Base-by-base conservation (phyloP, 2,797 vertebrate genomes). In the Pseudopleuronectes americanus region DNA sequence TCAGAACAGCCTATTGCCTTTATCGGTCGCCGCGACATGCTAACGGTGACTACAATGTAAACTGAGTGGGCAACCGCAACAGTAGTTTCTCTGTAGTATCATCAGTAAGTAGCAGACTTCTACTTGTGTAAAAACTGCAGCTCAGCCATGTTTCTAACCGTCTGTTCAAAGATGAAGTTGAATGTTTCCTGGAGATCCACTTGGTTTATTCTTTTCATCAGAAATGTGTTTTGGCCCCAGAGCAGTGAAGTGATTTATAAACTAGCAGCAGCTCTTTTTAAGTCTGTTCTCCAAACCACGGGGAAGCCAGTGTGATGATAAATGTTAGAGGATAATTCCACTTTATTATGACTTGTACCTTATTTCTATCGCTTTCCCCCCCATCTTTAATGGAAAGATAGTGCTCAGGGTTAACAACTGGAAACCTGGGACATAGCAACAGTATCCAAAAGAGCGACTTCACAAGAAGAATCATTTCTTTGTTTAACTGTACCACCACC, bases 171-270 rank as follows among this genome's bases (percentile, higher is more conserved):
- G 36, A 14, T 28, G 9, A 52, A 41, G 17, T 26, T 33, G 14
- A 63, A n/a, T 48, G 48, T 21, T 58, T 62, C 48, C 48, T n/a
- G 31, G 21, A 71, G 43, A 66, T n/a, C 17, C 36, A 12, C 14
- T 23, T 14, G 24, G 8, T 71, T 52, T 71, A 38, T 38, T 21
- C 23, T 38, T 68, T 56, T 28, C 19, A 51, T 66, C 24, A 76
- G 17, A 65, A 73, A 65, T 53, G 10, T 16, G 8, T 56, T 56
- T 64, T 68, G 57, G 36, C 6, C 17, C 5, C 7, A 2, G 13
- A 61, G 51, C 57, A 61, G 19, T 23, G 10, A 41, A 23, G 10
- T 54, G 17, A 57, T 67, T 58, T 36, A 51, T 41, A 38, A 57
- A 64, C 36, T 22, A 48, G 51, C 28, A 45, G 17, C 74, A 36